Evolutionary conservation across 2,888 invertebrate species (phyloP).

Genomic region (Cybosia mesomella): DNA sequence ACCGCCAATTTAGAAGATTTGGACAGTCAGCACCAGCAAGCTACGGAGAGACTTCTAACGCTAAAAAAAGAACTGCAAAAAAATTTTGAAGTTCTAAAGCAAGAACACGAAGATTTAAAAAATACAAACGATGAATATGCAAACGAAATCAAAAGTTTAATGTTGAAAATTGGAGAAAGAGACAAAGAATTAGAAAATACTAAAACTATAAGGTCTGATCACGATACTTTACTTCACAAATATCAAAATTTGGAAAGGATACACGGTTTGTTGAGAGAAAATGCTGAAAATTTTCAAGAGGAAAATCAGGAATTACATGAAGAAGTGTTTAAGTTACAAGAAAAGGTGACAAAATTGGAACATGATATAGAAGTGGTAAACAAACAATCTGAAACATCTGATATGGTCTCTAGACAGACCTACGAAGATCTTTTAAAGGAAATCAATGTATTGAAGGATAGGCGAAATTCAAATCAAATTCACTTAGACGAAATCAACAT

Average conservation of each 20-base stretch:
- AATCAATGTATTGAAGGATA: conserved; percentile 69
- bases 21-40: conserved; percentile 91
- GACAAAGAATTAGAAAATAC: conserved; percentile 74
- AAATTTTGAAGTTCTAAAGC: conserved; percentile 82
- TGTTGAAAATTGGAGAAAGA: conserved; percentile 76
- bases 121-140: conserved; percentile 79
- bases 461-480: conserved; percentile 65
- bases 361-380: conserved; percentile 76
- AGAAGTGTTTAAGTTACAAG: conserved; percentile 82
- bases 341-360: conserved; percentile 79
- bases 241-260: conserved; percentile 82
- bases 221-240: conserved; percentile 78
- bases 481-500: conserved; percentile 80
- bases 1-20: conserved; percentile 89
- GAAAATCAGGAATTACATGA: conserved; percentile 85
- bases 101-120: conserved; percentile 80
- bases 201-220: conserved; percentile 64
- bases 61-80: conserved; percentile 85
- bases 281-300: conserved; percentile 84
- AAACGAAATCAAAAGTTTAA: conserved; percentile 75
- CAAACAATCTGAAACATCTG: conserved; percentile 65
- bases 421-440: conserved; percentile 75
- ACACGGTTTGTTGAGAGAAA: conserved; percentile 77
- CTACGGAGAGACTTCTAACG: conserved; percentile 87
- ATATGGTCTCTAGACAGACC: conserved; percentile 71